Evolutionary conservation across 2,113 vertebrate genomes (phyloP).

Genomic region (Phocoena phocoena): DNA sequence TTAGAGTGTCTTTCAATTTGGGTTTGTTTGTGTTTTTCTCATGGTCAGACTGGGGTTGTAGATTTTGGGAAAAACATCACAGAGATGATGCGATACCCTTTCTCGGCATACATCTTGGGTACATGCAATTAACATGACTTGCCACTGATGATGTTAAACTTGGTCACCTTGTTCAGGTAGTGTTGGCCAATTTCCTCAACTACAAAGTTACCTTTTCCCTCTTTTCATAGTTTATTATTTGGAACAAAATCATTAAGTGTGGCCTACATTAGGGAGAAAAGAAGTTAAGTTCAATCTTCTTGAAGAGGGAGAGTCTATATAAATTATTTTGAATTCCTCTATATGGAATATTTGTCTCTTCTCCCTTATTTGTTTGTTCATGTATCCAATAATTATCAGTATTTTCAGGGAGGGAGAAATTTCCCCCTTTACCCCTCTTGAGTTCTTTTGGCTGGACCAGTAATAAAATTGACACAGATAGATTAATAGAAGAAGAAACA

Average conservation of each 20-base stretch:
- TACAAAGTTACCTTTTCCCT: not conserved
- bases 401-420: not conserved
- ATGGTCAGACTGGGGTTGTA: not conserved
- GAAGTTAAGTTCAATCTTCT: not conserved
- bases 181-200: not conserved
- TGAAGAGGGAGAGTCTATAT: not conserved
- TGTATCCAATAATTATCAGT: not conserved
- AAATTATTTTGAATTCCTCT: not conserved
- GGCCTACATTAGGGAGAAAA: not conserved
- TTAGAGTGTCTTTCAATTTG: not conserved
- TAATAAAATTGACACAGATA: not conserved
- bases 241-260: not conserved
- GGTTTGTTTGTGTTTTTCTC: not conserved
- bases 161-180: not conserved
- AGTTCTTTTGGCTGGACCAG: not conserved
- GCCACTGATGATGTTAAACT: not conserved
- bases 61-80: not conserved
- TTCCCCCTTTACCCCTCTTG: not conserved
- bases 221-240: not conserved
- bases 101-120: not conserved
- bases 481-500: not conserved
- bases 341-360: not conserved
- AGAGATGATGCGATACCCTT: not conserved
- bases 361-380: not conserved
- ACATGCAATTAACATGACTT: not conserved